phyloP scores from a whole-genome alignment of 2,113 vertebrate genomes.

The Scomber colias region DNA sequence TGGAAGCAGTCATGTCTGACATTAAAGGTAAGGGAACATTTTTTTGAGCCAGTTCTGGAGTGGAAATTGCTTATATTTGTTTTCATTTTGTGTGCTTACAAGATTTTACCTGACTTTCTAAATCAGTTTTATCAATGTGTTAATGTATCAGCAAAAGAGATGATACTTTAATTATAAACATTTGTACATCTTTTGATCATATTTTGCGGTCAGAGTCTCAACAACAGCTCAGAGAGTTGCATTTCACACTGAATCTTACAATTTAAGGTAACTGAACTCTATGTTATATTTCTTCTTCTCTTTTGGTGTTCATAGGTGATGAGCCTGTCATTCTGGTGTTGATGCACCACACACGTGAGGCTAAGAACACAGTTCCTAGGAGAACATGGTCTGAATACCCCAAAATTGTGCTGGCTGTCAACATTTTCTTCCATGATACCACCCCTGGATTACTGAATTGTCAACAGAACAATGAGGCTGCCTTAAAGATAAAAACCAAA shows the following conservation, averaged over 20 bases:
- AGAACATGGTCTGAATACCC: fast-evolving
- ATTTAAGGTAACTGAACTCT: neutral
- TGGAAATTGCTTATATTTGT: neutral
- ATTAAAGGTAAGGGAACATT: slow-evolving; percentile 41
- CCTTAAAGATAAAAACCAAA: fast-evolving
- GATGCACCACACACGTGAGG: slow-evolving; percentile 39
- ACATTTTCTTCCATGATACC: slow-evolving; percentile 65
- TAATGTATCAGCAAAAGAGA: neutral
- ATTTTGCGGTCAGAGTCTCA: neutral
- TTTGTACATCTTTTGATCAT: neutral
- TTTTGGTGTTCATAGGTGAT: slow-evolving; percentile 29
- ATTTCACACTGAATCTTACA: neutral
- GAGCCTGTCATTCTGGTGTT: slow-evolving; percentile 64
- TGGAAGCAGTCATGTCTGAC: neutral
- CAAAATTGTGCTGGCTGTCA: neutral
- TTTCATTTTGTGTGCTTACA: neutral
- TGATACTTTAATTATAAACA: neutral
- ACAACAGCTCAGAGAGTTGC: neutral
- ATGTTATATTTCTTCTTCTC: fast-evolving
- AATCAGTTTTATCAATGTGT: neutral
- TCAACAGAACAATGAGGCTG: neutral
- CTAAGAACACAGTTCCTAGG: fast-evolving
- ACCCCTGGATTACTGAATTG: slow-evolving; percentile 20
- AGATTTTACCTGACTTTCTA: neutral
- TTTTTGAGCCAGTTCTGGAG: neutral